phyloP scores from a whole-genome alignment of 2,888 invertebrate genomes.

The Polylopha cassiicola region DNA sequence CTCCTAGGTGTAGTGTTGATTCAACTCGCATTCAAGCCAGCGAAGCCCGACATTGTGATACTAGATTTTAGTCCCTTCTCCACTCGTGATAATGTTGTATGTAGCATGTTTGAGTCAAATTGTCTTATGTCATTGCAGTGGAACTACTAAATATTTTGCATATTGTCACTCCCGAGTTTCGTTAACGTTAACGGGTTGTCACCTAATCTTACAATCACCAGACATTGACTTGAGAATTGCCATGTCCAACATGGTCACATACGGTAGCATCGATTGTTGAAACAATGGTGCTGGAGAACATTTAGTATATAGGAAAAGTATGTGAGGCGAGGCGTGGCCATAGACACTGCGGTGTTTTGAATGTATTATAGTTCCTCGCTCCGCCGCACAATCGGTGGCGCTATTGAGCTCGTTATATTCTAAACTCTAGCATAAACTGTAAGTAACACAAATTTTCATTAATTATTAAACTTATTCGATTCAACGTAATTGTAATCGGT shows the following conservation, averaged over 20 bases:
- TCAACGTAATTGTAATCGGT: constrained; percentile 51
- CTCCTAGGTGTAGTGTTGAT: constrained; percentile 50
- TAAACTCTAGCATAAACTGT: constrained; percentile 73
- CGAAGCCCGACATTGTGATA: constrained; percentile 75
- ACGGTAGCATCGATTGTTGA: constrained; percentile 52
- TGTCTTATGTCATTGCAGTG: constrained; percentile 27
- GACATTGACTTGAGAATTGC: constrained; percentile 37
- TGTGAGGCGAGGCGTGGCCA: constrained; percentile 65
- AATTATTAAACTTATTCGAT: constrained; percentile 56
- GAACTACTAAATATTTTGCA: no score
- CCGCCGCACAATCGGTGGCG: constrained; percentile 68
- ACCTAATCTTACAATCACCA: constrained; percentile 44
- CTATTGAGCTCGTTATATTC: constrained; percentile 72
- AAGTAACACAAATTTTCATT: constrained; percentile 67
- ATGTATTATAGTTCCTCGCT: constrained; percentile 75
- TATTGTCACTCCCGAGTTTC: constrained; percentile 2
- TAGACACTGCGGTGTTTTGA: constrained; percentile 73
- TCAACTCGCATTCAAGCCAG: constrained; percentile 61
- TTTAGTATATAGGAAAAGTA: constrained; percentile 71
- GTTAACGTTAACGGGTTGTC: constrained; percentile 43
- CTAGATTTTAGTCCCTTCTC: constrained; percentile 77
- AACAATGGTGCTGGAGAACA: constrained; percentile 67
- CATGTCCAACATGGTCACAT: constrained; percentile 48
- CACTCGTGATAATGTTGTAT: constrained; percentile 54
- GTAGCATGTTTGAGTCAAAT: constrained; percentile 28